Base-by-base conservation (phyloP, 1,140 invertebrate genomes). In the Uloborus diversus region DNA sequence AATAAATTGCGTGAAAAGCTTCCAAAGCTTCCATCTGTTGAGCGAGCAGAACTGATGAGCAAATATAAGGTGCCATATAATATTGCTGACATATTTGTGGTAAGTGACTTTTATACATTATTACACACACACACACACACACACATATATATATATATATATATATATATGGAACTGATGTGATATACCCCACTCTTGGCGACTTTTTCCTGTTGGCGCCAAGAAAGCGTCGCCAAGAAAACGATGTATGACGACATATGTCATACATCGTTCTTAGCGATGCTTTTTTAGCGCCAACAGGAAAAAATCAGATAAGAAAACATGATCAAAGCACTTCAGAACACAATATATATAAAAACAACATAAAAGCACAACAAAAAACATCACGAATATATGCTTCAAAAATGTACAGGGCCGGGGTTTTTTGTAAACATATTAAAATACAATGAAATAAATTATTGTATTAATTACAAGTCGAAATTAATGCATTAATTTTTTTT, bases 51-150 rank as follows among this genome's bases (percentile, higher is more conserved):
- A 75, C 83, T 93, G 4, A 85, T 85, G 70, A 82, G 88, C n/a
- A 83, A 88, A 27, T 92, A 90, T 86, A 84, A 89, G 30, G 84
- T 96, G 0, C 86, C 89, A 78, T 83, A 90, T 57, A 88, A 91
- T 85, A 86, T 87, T 35, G 89, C 91, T 3, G 89, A 91, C 59
- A 89, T 90, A 79, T 85, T 94, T 84, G 89, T 92, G 84, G 91
- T 92, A 87, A 86, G 85, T 86, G 83, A 86, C 9, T 20, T 28
- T 79, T 66, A 57, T 17, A 70, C 75, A 59, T 59, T 62, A 81
- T 65, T 85, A 57, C 64, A 14, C 4, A 14, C 9, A 25, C n/a
- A 17, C 11, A n/a, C 28, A 33, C 32, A n/a, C 9, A n/a, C 1
- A 27, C 86, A 83, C 86, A 14, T 20, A 47, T 79, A 57, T 53